Percentiles rank a stretch among this genome's conserved stretches.
These are phyloP conservation scores for Drosophila kanapiae DNA, from an alignment of 1,140 invertebrate species.

Conservation along the genomic window DNA sequence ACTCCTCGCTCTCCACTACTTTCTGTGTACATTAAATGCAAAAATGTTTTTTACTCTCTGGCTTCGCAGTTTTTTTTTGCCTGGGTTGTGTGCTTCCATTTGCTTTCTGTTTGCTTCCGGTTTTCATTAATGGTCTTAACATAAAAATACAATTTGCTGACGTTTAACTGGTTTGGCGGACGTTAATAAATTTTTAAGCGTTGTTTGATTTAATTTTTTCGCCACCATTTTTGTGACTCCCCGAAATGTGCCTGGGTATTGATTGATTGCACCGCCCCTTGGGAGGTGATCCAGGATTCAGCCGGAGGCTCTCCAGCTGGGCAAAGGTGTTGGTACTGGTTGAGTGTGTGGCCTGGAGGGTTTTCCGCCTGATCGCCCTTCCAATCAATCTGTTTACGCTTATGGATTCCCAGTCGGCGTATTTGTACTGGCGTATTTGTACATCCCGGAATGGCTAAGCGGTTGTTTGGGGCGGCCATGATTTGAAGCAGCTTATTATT, in stretches of 20 bases:
- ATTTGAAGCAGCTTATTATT: background rate
- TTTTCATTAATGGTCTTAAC: conserved; percentile 82
- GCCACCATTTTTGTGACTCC: conserved; percentile 13
- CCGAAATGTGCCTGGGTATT: conserved; percentile 29
- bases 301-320: conserved; percentile 16
- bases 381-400: conserved; percentile 54
- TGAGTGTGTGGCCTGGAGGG: conserved; percentile 32
- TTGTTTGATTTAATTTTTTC: conserved; percentile 72
- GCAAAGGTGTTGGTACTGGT: conserved; percentile 21
- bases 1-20: background rate
- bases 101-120: conserved; percentile 72
- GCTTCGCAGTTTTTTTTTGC: conserved; percentile 13
- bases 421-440: conserved; percentile 13
- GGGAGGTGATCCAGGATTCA: conserved; percentile 20
- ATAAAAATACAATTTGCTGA: conserved; percentile 82
- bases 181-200: conserved; percentile 79
- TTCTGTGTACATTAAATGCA: conserved; percentile 67
- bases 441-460: background rate
- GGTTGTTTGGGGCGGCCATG: background rate
- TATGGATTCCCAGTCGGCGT: conserved; percentile 27
- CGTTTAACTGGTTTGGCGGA: conserved; percentile 76
- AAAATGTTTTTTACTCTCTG: conserved; percentile 61
- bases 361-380: conserved; percentile 47
- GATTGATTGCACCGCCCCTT: conserved; percentile 27
- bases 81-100: conserved; percentile 38